Evolutionary conservation across 2,888 invertebrate genomes (phyloP).

Genomic region (Lottia scabra): DNA sequence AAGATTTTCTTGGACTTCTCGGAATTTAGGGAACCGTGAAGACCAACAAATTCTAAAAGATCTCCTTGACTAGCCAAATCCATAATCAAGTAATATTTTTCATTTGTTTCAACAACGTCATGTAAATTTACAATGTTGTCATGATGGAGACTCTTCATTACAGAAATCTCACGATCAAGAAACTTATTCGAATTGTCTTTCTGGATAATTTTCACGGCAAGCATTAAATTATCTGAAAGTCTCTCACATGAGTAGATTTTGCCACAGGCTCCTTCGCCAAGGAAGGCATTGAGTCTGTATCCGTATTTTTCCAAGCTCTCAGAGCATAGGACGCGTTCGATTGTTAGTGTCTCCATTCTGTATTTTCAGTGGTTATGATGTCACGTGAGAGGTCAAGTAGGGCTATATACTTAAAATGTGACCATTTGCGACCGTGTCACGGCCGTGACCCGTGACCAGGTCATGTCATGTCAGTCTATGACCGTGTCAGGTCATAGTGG

Average conservation of each 20-base stretch:
- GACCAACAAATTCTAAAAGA: not conserved
- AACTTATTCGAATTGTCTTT: not conserved
- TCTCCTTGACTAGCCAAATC: not conserved
- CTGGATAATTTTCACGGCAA: not conserved
- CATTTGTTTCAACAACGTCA: not conserved
- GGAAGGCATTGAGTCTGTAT: not conserved
- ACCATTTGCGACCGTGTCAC: not conserved
- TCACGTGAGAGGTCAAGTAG: not conserved
- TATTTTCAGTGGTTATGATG: not conserved
- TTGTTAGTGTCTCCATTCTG: not conserved
- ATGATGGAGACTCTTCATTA: not conserved
- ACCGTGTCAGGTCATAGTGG: too few species aligned
- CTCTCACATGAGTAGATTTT: not conserved
- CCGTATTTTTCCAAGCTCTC: not conserved
- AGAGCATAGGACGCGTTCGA: not conserved
- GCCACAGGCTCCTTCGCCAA: not conserved
- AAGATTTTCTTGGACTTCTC: slow-evolving; percentile 2
- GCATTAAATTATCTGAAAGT: not conserved
- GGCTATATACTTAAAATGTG: not conserved
- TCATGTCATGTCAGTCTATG: not conserved
- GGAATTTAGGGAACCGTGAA: slow-evolving; percentile 1
- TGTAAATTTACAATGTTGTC: not conserved
- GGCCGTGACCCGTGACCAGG: not conserved
- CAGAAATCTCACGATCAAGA: not conserved
- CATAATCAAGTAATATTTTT: not conserved